These are phyloP conservation scores for Sinhomidia bicolor DNA, from an alignment of 2,888 invertebrate genomes.

Conservation along the genomic window DNA sequence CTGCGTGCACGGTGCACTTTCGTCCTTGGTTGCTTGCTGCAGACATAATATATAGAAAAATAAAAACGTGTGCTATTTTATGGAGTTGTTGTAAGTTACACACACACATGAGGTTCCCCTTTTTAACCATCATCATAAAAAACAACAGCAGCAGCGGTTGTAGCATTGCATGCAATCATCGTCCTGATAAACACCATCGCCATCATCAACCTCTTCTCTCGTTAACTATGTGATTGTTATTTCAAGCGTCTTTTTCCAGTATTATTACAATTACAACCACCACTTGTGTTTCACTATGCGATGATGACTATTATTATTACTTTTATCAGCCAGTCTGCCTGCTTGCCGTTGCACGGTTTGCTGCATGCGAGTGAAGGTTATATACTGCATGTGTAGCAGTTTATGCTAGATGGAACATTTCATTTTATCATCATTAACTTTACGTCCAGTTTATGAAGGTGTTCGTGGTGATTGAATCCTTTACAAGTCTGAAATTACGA, in stretches of 20 bases:
- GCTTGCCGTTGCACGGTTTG: background rate
- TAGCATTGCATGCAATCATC: constrained; percentile 57
- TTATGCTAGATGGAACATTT: background rate
- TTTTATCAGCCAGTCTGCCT: constrained; percentile 56
- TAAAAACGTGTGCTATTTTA: constrained; percentile 22
- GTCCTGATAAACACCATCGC: background rate
- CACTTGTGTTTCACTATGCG: constrained; percentile 59
- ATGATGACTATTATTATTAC: constrained; percentile 62
- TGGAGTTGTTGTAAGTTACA: background rate
- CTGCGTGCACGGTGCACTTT: background rate
- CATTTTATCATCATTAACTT: too few relatives aligned
- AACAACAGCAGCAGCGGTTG: constrained; percentile 39
- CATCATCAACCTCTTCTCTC: constrained; percentile 33
- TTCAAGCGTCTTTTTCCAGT: constrained; percentile 67
- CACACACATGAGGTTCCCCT: constrained; percentile 46
- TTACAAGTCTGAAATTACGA: too few relatives aligned
- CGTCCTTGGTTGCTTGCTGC: background rate
- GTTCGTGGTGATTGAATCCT: background rate
- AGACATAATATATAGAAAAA: background rate
- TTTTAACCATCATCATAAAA: constrained; percentile 21
- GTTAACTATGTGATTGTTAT: constrained; percentile 70
- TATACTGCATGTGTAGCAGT: background rate
- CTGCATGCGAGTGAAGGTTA: background rate
- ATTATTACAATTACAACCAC: constrained; percentile 70
- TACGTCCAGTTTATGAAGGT: too few relatives aligned